Percentiles rank a stretch among this genome's conserved stretches.
These are phyloP conservation scores for Oryzias dopingdopingensis DNA, from an alignment of 2,797 vertebrate species.

Conservation along the genomic window DNA sequence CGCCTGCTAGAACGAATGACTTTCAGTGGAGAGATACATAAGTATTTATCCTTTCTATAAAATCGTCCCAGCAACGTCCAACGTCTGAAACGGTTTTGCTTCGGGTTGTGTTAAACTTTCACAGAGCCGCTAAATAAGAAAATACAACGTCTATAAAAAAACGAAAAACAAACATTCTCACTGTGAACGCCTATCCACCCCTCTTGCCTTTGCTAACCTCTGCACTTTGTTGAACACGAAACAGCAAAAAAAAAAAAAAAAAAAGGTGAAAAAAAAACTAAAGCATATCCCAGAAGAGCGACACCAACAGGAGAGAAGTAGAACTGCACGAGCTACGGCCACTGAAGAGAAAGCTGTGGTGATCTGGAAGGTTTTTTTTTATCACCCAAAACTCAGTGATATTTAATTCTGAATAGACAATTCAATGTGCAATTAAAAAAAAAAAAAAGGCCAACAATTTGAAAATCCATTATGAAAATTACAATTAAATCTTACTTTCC, in stretches of 20 bases:
- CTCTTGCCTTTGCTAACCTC: slow-evolving; percentile 51
- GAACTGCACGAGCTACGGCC: slow-evolving; percentile 22
- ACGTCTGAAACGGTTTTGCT: slow-evolving; percentile 1
- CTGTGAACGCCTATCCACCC: slow-evolving; percentile 20
- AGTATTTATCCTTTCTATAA: slow-evolving; percentile 32
- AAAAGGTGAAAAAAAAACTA: slow-evolving; percentile 8
- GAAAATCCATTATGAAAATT: not conserved
- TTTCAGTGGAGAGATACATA: slow-evolving; percentile 2
- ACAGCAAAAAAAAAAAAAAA: slow-evolving; percentile 18
- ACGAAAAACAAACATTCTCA: slow-evolving; percentile 25
- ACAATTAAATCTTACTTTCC: not conserved
- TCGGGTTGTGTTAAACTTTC: slow-evolving; percentile 6
- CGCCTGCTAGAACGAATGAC: slow-evolving; percentile 34
- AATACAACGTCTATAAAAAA: slow-evolving; percentile 6
- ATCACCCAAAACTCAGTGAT: no score
- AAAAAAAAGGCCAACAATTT: not conserved
- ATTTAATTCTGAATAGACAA: not conserved
- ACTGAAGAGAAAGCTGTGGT: slow-evolving; percentile 5
- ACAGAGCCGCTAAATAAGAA: not conserved
- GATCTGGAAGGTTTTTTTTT: no score
- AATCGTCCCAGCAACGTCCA: slow-evolving; percentile 22
- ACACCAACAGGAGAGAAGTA: slow-evolving; percentile 64
- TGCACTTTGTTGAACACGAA: slow-evolving; percentile 66
- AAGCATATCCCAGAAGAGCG: slow-evolving; percentile 26
- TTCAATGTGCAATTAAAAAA: not conserved